Base-by-base conservation (phyloP, 2,797 vertebrate genomes). In the Lacerta viridis region DNA sequence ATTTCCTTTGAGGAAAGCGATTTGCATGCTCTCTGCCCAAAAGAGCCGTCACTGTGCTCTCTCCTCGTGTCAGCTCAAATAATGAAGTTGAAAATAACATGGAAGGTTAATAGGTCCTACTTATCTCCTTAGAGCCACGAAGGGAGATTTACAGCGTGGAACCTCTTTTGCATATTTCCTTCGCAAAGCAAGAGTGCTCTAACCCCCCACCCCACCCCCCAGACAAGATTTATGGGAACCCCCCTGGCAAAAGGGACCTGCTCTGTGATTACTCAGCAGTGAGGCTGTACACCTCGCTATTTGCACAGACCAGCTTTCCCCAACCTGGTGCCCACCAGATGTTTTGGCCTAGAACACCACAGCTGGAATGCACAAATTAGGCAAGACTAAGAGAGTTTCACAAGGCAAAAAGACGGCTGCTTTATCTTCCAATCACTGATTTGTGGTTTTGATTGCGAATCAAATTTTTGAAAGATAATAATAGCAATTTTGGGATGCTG, bases 41-140 rank as follows among this genome's bases (percentile, higher is more conserved):
- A 98, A 97, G 97, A 98, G 98, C 98, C 97, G 95, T 97, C 96
- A 93, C 97, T 77, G 94, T 93, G 96, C 95, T 97, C 97, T 98
- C 98, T 97, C 97, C 95, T 98, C 96, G 96, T 98, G 98, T 99
- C 98, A 98, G 98, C 98, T 97, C 97, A 97, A 98, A 98, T 98
- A 98, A 99, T 98, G 98, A 98, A 98, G 98, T 98, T 98, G 98
- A 98, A 98, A 99, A 98, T 98, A 98, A 97, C 98, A 97, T 93
- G 98, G 98, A 98, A 98, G 98, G 98, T 99, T 99, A 99, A 98
- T 98, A 98, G 98, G 98, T 98, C 98, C 97, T 96, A 97, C 98
- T 98, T 98, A 97, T 97, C 97, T 98, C 97, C 97, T 98, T 98
- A 96, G 96, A 79, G 72, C 95, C 4, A 92, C 93, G 94, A 95